Conservation (phyloP, 2,888 invertebrate genomes). For the Eumacrocentrus americanus region DNA sequence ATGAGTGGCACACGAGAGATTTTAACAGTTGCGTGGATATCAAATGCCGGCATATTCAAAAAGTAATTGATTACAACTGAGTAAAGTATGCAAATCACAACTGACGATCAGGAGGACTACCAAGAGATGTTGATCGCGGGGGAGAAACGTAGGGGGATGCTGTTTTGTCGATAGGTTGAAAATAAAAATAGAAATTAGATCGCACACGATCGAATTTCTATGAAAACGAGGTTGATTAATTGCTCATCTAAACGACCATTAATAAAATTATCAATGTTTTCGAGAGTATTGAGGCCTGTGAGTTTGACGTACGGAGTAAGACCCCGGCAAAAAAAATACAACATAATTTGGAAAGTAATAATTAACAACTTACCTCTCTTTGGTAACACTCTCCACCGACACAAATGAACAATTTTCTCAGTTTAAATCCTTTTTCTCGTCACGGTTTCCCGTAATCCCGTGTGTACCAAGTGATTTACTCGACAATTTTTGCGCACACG, state of each 20-base stretch:
- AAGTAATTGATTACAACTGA: slow-evolving; percentile 36
- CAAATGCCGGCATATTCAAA: slow-evolving; percentile 55
- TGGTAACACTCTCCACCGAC: slow-evolving; percentile 42
- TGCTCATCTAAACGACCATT: slow-evolving; percentile 16
- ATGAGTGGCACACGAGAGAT: slow-evolving; percentile 44
- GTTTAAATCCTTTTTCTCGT: neutral
- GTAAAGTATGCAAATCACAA: slow-evolving; percentile 14
- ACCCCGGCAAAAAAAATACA: slow-evolving; percentile 27
- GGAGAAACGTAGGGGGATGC: slow-evolving; percentile 48
- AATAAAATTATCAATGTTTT: slow-evolving; percentile 10
- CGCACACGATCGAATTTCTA: slow-evolving; percentile 38
- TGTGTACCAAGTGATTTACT: slow-evolving; percentile 20
- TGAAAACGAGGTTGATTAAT: slow-evolving; percentile 35
- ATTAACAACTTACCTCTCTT: slow-evolving; percentile 47
- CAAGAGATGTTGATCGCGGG: slow-evolving; percentile 26
- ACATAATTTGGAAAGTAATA: slow-evolving; percentile 20
- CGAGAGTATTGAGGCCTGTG: neutral
- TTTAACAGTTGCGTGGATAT: slow-evolving; percentile 53
- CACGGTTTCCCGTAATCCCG: neutral
- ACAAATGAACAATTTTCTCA: slow-evolving; percentile 31
- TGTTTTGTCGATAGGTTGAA: slow-evolving; percentile 57
- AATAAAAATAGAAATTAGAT: slow-evolving; percentile 41
- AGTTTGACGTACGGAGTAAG: slow-evolving; percentile 12
- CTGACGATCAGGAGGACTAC: slow-evolving; percentile 12
- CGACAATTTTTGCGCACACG: slow-evolving; percentile 31